Base-by-base conservation (phyloP, 2,888 invertebrate genomes). In the Microplitis manilae region DNA sequence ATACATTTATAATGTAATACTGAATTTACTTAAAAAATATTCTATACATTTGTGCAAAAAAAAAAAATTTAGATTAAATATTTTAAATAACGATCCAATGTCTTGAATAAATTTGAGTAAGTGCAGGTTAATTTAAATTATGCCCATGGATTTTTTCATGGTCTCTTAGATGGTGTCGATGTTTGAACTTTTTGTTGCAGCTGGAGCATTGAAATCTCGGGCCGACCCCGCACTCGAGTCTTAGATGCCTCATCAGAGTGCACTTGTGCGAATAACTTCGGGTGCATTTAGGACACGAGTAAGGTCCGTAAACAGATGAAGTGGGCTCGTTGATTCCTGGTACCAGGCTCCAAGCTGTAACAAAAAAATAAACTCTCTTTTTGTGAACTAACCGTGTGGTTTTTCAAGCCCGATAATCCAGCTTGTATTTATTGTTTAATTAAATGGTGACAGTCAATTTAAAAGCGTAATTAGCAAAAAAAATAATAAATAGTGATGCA, bases 91-190 rank as follows among this genome's bases (percentile, higher is more conserved):
- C 13, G 4, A 50, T 50, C 5, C 8, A 50, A 8, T 9, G 5
- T 9, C 7, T 9, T 41, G 2, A 50, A 50, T 50, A 13, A 50
- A 50, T 50, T 50, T 50, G 13, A 50, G 13, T 50, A 13, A 13
- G 50, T 13, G 50, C 50, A 1, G 50, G 8, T 50, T 13, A 50
- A 50, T 50, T 50, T 1, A 1, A 50, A 13, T 50, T 8, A 5
- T 50, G 50, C 8, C 9, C 8, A 13, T 50, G 50, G 13, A 13
- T 50, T 13, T 50, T 50, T 50, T 50, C 50, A 77, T 90, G 90
- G 79, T 90, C 89, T 64, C 87, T 84, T 41, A 90, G 83, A 74
- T 90, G 90, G 77, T 90, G 90, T 2, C 89, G 87, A 80, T 90
- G 90, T 80, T 90, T 90, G 82, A 90, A 90, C 50, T 88, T 86